Evolutionary conservation across 2,797 vertebrate genomes (phyloP).

Genomic region (Hozukius guyotensis): DNA sequence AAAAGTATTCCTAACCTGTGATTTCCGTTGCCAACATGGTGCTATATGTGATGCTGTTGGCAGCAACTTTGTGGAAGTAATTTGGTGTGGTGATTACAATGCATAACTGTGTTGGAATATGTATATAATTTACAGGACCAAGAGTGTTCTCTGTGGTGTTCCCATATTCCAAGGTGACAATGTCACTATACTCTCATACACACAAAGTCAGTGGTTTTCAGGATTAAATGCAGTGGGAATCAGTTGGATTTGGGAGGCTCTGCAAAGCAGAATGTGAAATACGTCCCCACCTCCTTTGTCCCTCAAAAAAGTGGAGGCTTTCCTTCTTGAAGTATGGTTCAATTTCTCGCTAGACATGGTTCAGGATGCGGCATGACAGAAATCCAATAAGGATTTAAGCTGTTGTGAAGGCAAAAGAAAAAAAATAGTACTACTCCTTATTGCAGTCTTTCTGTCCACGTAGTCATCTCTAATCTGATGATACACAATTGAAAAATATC

Average conservation of each 20-base stretch:
- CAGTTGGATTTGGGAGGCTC: not conserved
- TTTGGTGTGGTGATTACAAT: constrained; percentile 6
- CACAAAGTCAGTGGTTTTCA: not conserved
- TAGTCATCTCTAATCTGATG: not conserved
- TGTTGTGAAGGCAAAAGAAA: not conserved
- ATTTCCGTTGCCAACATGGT: not conserved
- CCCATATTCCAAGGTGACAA: not conserved
- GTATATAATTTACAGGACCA: constrained; percentile 10
- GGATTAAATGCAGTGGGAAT: not conserved
- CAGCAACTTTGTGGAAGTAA: constrained; percentile 25
- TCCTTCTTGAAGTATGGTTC: not conserved
- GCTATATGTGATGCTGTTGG: constrained; percentile 19
- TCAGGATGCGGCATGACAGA: not conserved
- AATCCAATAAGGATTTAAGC: constrained; percentile 8
- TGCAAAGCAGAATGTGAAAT: not conserved
- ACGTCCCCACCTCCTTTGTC: not conserved
- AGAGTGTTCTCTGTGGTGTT: not conserved
- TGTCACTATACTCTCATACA: not conserved
- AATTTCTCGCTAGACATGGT: constrained; percentile 1
- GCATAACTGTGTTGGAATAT: constrained; percentile 1
- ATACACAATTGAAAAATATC: not conserved
- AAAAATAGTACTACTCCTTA: not conserved
- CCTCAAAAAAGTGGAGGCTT: not conserved
- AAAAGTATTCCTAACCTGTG: not conserved
- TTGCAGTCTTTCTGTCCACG: not conserved